Evolutionary conservation across 2,797 vertebrate genomes (phyloP), one percentile per base, ranked within the genome.

Genomic region (Sebastiscus tertius): DNA sequence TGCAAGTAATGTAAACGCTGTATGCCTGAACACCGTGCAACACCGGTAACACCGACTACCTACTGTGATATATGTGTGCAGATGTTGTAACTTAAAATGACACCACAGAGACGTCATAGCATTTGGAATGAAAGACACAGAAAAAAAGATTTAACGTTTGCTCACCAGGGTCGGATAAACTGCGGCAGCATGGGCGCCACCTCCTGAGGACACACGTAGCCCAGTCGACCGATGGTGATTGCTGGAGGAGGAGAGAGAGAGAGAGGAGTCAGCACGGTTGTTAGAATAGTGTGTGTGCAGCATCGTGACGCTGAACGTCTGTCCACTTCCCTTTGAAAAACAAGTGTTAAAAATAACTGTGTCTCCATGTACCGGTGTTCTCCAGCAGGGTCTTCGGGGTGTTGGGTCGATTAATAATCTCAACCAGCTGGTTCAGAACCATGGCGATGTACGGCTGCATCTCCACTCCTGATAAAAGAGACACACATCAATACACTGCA

Each of bases 361-460:
- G 29, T 20, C 22, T 56, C 24, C 0, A 70, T 1, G 34, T 86
- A 97, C 98, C 98, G 0, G 98, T 98, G 93, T 99, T 99, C 87
- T 99, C 98, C 87, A 99, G 94, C 62, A 98, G 95, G 1, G 98
- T 98, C 93, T 98, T 99, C 67, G 97, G 98, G 0, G 98, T 99
- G 92, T 99, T 98, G 82, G 98, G 97, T 70, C 97, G 94, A 89
- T 99, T 98, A 83, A 99, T 98, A 77, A 99, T 99, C 91, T 98
- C 98, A 84, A 98, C 97, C 76, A 98, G 94, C 82, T 98, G 97
- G 87, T 94, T 97, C 70, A 99, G 95, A 68, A 98, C 97, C 97
- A 98, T 96, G 11, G 97, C 94, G 8, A 99, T 97, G 2, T 98
- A 99, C 0, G 97, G 97, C 90, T 99, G 98, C 97, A 99, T 99